These are phyloP conservation scores for Corythaeola cristata DNA, from an alignment of 2,113 vertebrate species.

Conservation along the genomic window DNA sequence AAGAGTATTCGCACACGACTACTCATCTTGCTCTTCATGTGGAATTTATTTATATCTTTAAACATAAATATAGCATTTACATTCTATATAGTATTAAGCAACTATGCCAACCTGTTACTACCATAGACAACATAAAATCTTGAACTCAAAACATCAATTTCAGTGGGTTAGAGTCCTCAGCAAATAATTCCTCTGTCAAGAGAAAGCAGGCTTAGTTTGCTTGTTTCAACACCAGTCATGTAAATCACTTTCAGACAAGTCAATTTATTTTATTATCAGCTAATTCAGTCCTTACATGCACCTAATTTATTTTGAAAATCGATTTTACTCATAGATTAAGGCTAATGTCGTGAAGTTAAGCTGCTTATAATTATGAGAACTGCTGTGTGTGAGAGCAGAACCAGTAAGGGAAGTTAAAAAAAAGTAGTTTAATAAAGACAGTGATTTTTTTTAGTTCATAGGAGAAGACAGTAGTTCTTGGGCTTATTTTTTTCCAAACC, in stretches of 20 bases:
- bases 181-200: not conserved
- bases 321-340: not conserved
- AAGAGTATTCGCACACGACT: not conserved
- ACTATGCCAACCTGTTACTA: not conserved
- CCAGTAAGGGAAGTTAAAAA: not conserved
- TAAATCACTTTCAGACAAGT: not conserved
- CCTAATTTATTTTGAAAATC: constrained; percentile 12
- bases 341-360: not conserved
- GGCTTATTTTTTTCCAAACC: not conserved
- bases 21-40: not conserved
- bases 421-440: not conserved
- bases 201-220: not conserved
- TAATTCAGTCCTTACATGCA: not conserved
- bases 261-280: not conserved
- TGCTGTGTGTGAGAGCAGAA: not conserved
- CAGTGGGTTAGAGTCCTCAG: not conserved
- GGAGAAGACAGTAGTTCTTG: not conserved
- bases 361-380: not conserved
- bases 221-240: not conserved
- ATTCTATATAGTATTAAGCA: not conserved
- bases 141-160: not conserved
- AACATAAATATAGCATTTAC: not conserved
- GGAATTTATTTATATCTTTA: not conserved
- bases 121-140: not conserved
- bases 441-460: not conserved